Base-by-base conservation (phyloP, 2,113 vertebrate species). In the Lucifuga dentata region DNA sequence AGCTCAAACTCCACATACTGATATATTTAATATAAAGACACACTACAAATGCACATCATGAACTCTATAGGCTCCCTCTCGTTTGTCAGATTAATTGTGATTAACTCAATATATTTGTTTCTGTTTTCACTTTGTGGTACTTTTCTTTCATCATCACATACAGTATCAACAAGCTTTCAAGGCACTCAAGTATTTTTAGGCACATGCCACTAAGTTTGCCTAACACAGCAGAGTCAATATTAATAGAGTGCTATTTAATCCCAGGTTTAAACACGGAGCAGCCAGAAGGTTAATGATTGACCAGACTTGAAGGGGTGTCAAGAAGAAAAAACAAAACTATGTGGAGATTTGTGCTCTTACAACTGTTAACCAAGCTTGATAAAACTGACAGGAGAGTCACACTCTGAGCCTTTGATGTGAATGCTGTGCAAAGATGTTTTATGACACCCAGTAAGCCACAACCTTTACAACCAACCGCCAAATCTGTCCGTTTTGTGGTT, bases 191-290 rank as follows among this genome's bases (percentile, higher is more conserved):
- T 88, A 72, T 84, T 88, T 88, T 78, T 60, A 77, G 86, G 78
- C 65, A 29, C 78, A 90, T 83, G 74, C 76, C 50, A 16, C 78
- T 11, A 68, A 80, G 88, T 90, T 90, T 89, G 80, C 84, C 86
- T 88, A 83, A 87, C 85, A 86, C 73, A 88, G 83, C 57, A 83
- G 61, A 84, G 88, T 91, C 84, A 92, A 91, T 89, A 90, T 88
- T 86, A 88, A 89, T 85, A 75, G 60, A 87, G 86, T 83, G 81
- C 80, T 78, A 88, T 90, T 90, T 86, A 90, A 88, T 77, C 74
- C 65, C 63, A 65, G 72, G 81, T 86, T 89, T 88, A 88, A 84
- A 86, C 85, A 89, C 88, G 72, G 72, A 75, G 73, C 78, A 74
- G 68, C 74, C 72, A 67, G 40, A 48, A 26, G 60, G 86, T 89